phyloP scores from a whole-genome alignment of 2,113 vertebrate species.

The Nannobrachium achirus region DNA sequence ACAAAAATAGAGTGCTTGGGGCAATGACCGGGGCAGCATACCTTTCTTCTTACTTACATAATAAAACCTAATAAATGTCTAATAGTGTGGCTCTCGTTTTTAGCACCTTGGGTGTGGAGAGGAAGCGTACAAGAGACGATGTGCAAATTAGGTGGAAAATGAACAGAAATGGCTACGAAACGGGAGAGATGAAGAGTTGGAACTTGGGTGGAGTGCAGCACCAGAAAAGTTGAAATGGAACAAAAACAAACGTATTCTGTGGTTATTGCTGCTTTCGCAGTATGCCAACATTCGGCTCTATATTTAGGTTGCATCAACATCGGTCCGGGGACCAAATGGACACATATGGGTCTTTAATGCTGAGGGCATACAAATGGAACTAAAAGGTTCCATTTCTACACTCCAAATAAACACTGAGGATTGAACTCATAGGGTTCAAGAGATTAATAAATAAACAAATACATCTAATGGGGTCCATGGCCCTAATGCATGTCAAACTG shows the following conservation, averaged over 20 bases:
- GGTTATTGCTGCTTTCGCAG: too few species aligned
- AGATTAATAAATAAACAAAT: too few species aligned
- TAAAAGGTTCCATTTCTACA: too few species aligned
- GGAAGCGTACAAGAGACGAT: background rate
- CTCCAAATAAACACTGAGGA: too few species aligned
- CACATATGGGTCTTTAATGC: too few species aligned
- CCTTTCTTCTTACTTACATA: background rate
- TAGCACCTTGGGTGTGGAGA: background rate
- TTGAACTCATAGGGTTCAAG: too few species aligned
- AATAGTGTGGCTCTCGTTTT: background rate
- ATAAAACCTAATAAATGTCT: background rate
- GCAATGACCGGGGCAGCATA: background rate
- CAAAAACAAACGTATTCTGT: background rate
- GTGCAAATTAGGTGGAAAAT: constrained; percentile 4
- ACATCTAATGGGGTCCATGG: too few species aligned
- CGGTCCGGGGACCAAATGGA: too few species aligned
- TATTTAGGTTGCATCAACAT: too few species aligned
- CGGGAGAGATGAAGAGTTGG: background rate
- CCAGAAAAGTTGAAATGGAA: background rate
- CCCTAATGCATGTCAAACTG: too few species aligned
- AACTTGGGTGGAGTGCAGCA: background rate
- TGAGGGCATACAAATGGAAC: too few species aligned
- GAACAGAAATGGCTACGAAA: constrained; percentile 10
- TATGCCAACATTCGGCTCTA: too few species aligned
- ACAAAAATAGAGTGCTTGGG: constrained; percentile 1